Evolutionary conservation across 2,888 invertebrate species (phyloP), one percentile per base, ranked within the genome.

Genomic region (Melikaiella ostensackeni): DNA sequence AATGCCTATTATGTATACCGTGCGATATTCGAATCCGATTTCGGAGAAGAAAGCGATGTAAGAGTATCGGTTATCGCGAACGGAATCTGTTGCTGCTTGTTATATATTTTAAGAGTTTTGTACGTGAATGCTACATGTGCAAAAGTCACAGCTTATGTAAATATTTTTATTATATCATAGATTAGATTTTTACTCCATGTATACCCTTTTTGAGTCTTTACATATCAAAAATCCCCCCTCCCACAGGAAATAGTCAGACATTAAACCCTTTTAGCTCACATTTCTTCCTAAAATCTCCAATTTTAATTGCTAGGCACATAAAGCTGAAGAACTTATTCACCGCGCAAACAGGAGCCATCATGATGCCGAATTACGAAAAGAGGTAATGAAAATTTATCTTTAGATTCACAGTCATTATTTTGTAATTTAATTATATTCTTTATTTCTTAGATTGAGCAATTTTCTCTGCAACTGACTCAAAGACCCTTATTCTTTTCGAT

Each of bases 391-490:
- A 13, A 13, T 13, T 38, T 38, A 38, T 38, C 13, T 11, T 13
- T 38, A 38, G 38, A 38, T 38, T 38, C 3, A 0, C 38, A 2
- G 13, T 13, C 3, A n/a, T 50, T 8, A 2, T 8, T 50, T 19
- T 50, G 6, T 9, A 6, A 2, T n/a, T 19, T n/a, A 0, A n/a
- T n/a, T 50, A 8, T 50, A 50, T 50, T 50, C 6, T n/a, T 50
- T 50, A n/a, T 63, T 24, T 76, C 64, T 11, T 42, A 84, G 79
- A 76, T 79, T 35, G 79, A 80, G 19, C 83, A 84, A 50, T 83
- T 85, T 55, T 82, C 84, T 24, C 35, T 84, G 33, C 86, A 86
- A 81, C 77, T 85, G 33, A 66, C 83, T 38, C 82, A 84, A 35
- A 80, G 81, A 61, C 82, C 84, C 2, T 46, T 85, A 24, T 33